A percentile compares a stretch with the other conserved stretches of the same genome.
These are phyloP conservation scores for Drosophila sordidapex DNA, from an alignment of 2,888 invertebrate species.

Conservation along the genomic window DNA sequence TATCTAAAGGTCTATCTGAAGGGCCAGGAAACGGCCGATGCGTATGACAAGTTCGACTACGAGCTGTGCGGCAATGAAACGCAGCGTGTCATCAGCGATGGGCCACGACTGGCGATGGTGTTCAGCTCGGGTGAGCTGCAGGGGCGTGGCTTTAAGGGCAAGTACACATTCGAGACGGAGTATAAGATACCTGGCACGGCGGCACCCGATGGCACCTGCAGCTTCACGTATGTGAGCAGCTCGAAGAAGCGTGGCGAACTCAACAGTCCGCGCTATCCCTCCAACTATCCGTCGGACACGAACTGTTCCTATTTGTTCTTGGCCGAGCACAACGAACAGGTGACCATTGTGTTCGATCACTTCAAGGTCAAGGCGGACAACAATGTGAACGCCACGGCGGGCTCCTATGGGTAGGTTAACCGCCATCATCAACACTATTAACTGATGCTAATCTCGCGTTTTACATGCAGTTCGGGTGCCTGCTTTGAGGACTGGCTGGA, in stretches of 20 bases:
- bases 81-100: slow-evolving; percentile 93
- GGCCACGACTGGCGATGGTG: slow-evolving; percentile 96
- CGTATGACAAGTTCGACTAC: slow-evolving; percentile 96
- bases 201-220: slow-evolving; percentile 95
- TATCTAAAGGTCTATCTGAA: slow-evolving; percentile 95
- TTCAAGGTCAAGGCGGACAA: slow-evolving; percentile 93
- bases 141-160: slow-evolving; percentile 94
- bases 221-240: slow-evolving; percentile 95
- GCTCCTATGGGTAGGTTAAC: slow-evolving; percentile 89
- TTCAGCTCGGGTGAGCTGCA: slow-evolving; percentile 96
- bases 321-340: slow-evolving; percentile 94
- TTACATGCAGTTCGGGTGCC: slow-evolving; percentile 87
- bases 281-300: slow-evolving; percentile 97
- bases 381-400: slow-evolving; percentile 90
- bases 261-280: slow-evolving; percentile 98
- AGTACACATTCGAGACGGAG: slow-evolving; percentile 88
- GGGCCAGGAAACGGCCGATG: slow-evolving; percentile 96
- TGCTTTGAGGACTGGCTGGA: slow-evolving; percentile 98
- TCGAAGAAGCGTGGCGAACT: slow-evolving; percentile 95
- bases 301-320: slow-evolving; percentile 97
- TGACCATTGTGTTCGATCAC: slow-evolving; percentile 95
- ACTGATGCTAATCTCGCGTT: not conserved
- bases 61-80: slow-evolving; percentile 96
- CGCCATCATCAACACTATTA: not conserved
- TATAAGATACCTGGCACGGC: slow-evolving; percentile 97